Evolutionary conservation across 2,888 invertebrate species (phyloP), one percentile per base, ranked within the genome.

Genomic region (Minunthozetes semirufus): DNA sequence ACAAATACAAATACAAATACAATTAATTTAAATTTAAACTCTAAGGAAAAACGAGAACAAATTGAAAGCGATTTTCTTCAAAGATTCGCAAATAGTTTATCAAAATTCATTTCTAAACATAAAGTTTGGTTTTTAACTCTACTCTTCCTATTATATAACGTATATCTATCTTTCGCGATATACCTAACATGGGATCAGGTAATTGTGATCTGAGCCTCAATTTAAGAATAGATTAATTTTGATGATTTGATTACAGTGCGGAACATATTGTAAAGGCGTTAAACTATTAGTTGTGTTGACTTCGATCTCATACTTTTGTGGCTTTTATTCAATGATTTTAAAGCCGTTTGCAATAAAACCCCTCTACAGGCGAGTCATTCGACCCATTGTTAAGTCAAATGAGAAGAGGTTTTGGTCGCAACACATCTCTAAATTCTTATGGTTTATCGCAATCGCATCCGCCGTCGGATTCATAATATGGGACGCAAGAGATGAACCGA

Each of bases 211-310:
- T n/a, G 15, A 15, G 1, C 33, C n/a, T 48, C 27, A 17, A 66
- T n/a, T 33, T 13, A 66, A 38, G 0, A 5, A 3, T 15, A 38
- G 0, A 5, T 5, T 15, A 38, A 66, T 66, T 27, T 59, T 11
- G 15, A 5, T 17, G 3, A 17, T 38, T 29, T 22, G 0, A 9
- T 66, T 33, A 13, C 56, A 74, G 76, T 42, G 72, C 9, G 9
- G n/a, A 15, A 53, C 27, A 19, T 83, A 81, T 80, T 91, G 92
- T 80, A 81, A 86, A 72, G 91, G 91, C 0, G 89, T 89, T 78
- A 91, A 91, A 56, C 87, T 91, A 81, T 83, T 92, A 0, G 83
- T 90, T 38, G 84, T 91, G 0, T 80, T 91, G 0, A 82, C 88
- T 0, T 82, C 83, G 19, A 84, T 89, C 33, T 81, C 87, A 3